phyloP scores from a whole-genome alignment of 1,140 invertebrate species.

The Aphaenogaster ashmeadi region DNA sequence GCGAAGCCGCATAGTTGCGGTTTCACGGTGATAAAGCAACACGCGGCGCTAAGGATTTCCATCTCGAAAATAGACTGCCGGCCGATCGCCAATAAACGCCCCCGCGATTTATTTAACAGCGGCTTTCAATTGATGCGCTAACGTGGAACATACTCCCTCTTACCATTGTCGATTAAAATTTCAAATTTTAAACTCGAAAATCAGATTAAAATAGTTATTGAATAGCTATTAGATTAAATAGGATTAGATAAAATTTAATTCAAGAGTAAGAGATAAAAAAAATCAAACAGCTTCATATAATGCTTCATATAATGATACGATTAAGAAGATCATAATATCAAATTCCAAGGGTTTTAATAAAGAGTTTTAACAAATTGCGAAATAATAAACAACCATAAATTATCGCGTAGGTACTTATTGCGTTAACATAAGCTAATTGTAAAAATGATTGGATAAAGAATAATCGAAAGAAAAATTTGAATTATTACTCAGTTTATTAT shows the following conservation, averaged over 20 bases:
- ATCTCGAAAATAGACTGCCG: conserved; percentile 54
- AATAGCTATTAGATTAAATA: background rate
- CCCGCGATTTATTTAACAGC: conserved; percentile 56
- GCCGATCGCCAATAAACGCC: conserved; percentile 43
- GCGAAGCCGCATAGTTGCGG: conserved; percentile 59
- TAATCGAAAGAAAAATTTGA: background rate
- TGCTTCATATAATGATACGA: background rate
- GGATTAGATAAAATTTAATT: background rate
- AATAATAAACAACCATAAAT: conserved; percentile 1
- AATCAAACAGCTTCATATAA: background rate
- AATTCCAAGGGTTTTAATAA: background rate
- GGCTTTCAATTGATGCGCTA: conserved; percentile 24
- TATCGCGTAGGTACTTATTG: background rate
- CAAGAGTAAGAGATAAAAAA: background rate
- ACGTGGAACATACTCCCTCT: background rate
- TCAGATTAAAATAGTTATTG: background rate
- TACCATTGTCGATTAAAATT: background rate
- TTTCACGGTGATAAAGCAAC: conserved; percentile 62
- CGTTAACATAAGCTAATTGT: background rate
- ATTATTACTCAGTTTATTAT: background rate
- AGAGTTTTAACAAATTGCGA: background rate
- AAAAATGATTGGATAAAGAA: background rate
- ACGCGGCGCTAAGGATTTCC: conserved; percentile 58
- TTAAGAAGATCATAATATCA: background rate
- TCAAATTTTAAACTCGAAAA: background rate